Conservation (phyloP, 2,113 vertebrate species). For the Larimichthys polyactis region DNA sequence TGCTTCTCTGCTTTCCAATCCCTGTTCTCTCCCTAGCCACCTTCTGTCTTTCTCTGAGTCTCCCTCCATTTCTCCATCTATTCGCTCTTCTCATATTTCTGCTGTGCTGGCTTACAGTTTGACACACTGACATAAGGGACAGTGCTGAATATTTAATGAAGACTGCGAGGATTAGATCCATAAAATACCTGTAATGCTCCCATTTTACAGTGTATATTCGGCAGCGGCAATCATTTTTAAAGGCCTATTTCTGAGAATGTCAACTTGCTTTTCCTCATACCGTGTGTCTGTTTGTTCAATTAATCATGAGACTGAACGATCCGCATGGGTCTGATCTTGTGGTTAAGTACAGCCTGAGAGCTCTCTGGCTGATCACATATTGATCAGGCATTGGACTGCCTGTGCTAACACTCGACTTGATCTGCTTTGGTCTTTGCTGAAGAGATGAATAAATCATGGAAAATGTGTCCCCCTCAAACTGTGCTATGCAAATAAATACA, state of each 20-base stretch:
- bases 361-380: conserved; percentile 63
- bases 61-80: background rate
- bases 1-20: conserved; percentile 2
- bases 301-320: background rate
- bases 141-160: conserved; percentile 66
- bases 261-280: background rate
- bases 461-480: background rate
- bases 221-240: background rate
- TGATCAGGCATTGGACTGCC: conserved; percentile 45
- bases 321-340: conserved; percentile 2
- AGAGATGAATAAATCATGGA: conserved; percentile 38
- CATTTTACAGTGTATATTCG: background rate
- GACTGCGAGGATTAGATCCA: conserved; percentile 12
- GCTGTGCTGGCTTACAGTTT: conserved; percentile 61
- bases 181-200: background rate
- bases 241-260: conserved; percentile 1
- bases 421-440: background rate
- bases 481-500: conserved; percentile 35
- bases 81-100: conserved; percentile 66
- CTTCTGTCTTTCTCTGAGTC: background rate
- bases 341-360: conserved; percentile 25
- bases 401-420: conserved; percentile 24
- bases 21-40: background rate
- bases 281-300: background rate
- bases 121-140: conserved; percentile 34